phyloP scores from a whole-genome alignment of 2,888 invertebrate genomes.

The Lasioglossum villosulum region DNA sequence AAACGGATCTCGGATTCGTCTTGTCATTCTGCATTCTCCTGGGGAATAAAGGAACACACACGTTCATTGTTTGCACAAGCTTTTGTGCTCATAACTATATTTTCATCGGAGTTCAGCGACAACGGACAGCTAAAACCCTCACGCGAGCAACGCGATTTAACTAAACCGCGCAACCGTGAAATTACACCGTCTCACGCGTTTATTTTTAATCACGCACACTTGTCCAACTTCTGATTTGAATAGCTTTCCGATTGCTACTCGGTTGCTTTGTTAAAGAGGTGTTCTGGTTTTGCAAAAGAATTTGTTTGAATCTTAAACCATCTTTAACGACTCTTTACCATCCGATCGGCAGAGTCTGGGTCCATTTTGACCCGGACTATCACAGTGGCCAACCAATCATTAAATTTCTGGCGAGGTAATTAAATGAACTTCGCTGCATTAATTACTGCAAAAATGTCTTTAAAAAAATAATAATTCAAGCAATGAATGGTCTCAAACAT shows the following conservation, averaged over 20 bases:
- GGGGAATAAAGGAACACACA: constrained; percentile 17
- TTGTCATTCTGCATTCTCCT: not conserved
- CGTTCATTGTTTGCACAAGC: constrained; percentile 26
- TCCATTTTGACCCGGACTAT: too few relatives aligned
- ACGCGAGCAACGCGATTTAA: constrained; percentile 54
- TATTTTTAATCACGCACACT: constrained; percentile 63
- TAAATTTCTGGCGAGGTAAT: too few relatives aligned
- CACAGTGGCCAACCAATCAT: too few relatives aligned
- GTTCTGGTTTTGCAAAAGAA: not conserved
- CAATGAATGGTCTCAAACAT: too few relatives aligned
- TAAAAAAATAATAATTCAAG: too few relatives aligned
- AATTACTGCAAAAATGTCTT: too few relatives aligned
- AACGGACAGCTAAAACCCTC: constrained; percentile 28
- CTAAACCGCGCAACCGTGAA: constrained; percentile 69
- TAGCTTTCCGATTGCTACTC: constrained; percentile 32
- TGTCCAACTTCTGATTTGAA: constrained; percentile 46
- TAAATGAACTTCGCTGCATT: too few relatives aligned
- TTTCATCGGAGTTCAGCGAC: constrained; percentile 24
- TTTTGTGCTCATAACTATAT: constrained; percentile 4
- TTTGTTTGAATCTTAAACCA: not conserved
- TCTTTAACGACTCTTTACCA: too few relatives aligned
- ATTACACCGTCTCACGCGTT: constrained; percentile 67
- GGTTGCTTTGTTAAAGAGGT: not conserved
- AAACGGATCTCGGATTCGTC: not conserved
- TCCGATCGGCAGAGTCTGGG: too few relatives aligned